A percentile compares a stretch with the other conserved stretches of the same genome.
Conservation (phyloP, 2,797 vertebrate genomes). For the Platyrinchus mystaceus region DNA sequence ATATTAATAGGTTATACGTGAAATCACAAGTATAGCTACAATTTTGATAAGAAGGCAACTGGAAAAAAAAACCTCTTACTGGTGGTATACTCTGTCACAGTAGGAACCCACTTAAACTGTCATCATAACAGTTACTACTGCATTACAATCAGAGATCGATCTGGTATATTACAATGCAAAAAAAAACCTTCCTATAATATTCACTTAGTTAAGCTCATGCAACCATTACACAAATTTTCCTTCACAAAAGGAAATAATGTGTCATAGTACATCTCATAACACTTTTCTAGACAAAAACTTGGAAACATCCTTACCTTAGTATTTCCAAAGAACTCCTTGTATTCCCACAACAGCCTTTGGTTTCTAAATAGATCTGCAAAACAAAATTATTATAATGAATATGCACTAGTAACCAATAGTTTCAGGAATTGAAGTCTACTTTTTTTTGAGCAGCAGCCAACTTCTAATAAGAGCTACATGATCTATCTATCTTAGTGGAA, state of each 20-base stretch:
- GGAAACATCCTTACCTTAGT: slow-evolving; percentile 85
- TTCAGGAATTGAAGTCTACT: background rate
- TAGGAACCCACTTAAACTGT: background rate
- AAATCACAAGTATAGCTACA: background rate
- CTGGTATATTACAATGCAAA: background rate
- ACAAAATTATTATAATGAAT: background rate
- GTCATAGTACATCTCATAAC: fast-evolving
- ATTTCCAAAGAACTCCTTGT: slow-evolving; percentile 95
- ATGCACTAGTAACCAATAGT: background rate
- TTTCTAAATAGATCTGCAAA: slow-evolving; percentile 89
- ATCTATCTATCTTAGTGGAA: background rate
- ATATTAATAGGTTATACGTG: background rate
- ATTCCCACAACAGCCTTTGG: slow-evolving; percentile 92
- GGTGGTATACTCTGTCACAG: background rate
- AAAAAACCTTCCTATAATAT: background rate
- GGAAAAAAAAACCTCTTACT: background rate
- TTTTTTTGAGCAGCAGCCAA: background rate
- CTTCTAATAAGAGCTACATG: background rate
- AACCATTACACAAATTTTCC: background rate
- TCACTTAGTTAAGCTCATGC: background rate
- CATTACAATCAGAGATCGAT: background rate
- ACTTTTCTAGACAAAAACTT: background rate
- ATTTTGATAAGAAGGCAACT: background rate
- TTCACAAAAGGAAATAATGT: background rate
- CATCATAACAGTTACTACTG: background rate